phyloP scores from a whole-genome alignment of 2,113 vertebrate species.

The Cebidichthys violaceus region DNA sequence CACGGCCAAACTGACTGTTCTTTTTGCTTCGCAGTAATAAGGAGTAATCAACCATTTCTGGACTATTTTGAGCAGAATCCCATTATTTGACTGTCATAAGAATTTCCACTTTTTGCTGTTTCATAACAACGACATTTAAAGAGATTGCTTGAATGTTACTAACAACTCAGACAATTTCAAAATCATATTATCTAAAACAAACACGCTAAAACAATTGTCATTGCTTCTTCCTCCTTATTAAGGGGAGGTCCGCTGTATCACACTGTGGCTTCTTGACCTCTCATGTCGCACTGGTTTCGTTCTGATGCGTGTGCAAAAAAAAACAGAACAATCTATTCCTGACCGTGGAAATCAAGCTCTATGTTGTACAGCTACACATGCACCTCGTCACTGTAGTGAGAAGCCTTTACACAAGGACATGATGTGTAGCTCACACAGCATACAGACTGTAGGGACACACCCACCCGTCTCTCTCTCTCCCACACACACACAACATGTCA shows the following conservation, averaged over 20 bases:
- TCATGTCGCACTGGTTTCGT: no score
- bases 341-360: not conserved
- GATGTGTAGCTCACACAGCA: not conserved
- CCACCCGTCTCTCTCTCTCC: not conserved
- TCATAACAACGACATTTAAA: no score
- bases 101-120: not conserved
- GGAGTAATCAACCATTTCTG: not conserved
- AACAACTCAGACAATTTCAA: no score
- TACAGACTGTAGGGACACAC: not conserved
- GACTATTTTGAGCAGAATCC: not conserved
- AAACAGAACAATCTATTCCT: not conserved
- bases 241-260: not conserved
- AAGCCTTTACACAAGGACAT: slow-evolving; percentile 32
- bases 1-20: not conserved
- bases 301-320: not conserved
- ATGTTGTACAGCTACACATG: not conserved
- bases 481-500: slow-evolving; percentile 12
- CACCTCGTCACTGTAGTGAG: not conserved
- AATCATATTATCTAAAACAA: no score
- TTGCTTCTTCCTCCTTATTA: no score
- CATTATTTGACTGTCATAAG: not conserved
- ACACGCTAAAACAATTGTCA: no score
- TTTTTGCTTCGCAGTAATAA: not conserved
- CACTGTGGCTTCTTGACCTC: not conserved
- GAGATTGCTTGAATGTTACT: no score